Base-by-base conservation (phyloP, 2,888 invertebrate species). In the Drosophila aldrichi region DNA sequence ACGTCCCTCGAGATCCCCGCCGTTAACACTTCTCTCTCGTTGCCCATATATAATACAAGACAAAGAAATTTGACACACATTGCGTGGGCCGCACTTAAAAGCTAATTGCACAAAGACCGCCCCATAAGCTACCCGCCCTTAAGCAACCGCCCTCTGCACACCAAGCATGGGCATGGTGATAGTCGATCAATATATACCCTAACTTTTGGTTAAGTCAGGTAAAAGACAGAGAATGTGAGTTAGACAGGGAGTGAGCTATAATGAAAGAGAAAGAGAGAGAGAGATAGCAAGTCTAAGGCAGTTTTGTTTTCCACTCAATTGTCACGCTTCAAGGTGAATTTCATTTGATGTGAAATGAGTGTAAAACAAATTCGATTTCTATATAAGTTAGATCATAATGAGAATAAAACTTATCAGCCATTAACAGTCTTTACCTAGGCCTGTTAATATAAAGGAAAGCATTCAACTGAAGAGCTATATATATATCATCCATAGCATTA, bases 41-140 rank as follows among this genome's bases (percentile, higher is more conserved):
- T 10, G 16, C 22, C 40, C 22, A 41, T n/a, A 12, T 8, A 48
- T 3, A 9, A 48, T 5, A 5, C 29, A 48, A n/a, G 0, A 5
- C 29, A 48, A n/a, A 0, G 34, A 14, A 52, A 48, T 76, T 70
- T 78, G 79, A 74, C 68, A 78, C 68, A 75, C 61, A 59, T 75
- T 48, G 74, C 41, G 46, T 46, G 40, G 44, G 56, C 1, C 40
- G 14, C 61, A 69, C 18, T 72, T 64, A 38, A 70, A 76, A 74
- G 55, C 29, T 60, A 74, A 69, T 69, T 78, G 57, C 63, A 64
- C 34, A 49, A 57, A 55, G 38, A 49, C 25, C 59, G 44, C 34
- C 49, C 32, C 49, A 22, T 22, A 7, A 16, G 22, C 32, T n/a
- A 49, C 1, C 36, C 51, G 49, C 49, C 49, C 49, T 32, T 32